A percentile compares a stretch with the other conserved stretches of the same genome.
Conservation (phyloP, 2,797 vertebrate genomes). For the Odontamblyopus lacepedii region DNA sequence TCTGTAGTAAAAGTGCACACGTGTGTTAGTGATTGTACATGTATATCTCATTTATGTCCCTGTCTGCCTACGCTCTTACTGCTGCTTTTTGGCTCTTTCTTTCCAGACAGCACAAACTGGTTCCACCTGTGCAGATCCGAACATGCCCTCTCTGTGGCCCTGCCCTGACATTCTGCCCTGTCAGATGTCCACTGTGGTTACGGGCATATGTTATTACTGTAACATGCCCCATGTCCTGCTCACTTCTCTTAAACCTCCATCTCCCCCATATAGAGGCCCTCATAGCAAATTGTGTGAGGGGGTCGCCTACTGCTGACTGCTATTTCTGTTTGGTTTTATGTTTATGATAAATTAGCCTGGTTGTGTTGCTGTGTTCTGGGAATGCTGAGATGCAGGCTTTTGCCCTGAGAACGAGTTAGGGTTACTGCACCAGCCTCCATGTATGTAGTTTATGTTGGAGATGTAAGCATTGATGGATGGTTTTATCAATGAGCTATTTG, state of each 20-base stretch:
- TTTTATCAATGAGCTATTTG: slow-evolving; percentile 45
- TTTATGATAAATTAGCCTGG: slow-evolving; percentile 54
- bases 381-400: slow-evolving; percentile 38
- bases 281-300: slow-evolving; percentile 30
- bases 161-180: slow-evolving; percentile 40
- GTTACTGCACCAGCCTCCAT: slow-evolving; percentile 18
- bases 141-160: slow-evolving; percentile 15
- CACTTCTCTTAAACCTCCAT: slow-evolving; percentile 36
- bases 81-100: slow-evolving; percentile 7
- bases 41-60: slow-evolving; percentile 14
- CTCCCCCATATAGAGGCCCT: slow-evolving; percentile 19
- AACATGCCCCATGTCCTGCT: slow-evolving; percentile 54
- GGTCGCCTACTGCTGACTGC: slow-evolving; percentile 30
- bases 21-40: slow-evolving; percentile 19
- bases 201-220: slow-evolving; percentile 37
- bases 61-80: slow-evolving; percentile 32
- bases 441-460: slow-evolving; percentile 15
- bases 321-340: slow-evolving; percentile 61
- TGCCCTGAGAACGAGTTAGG: slow-evolving; percentile 21
- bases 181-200: slow-evolving; percentile 38
- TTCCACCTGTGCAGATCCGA: slow-evolving; percentile 45
- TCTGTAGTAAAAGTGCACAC: slow-evolving; percentile 7
- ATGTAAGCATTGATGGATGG: slow-evolving; percentile 33
- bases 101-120: slow-evolving; percentile 40
- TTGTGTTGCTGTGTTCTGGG: slow-evolving; percentile 32